These are phyloP conservation scores for Hemitrygon akajei DNA, from an alignment of 2,797 vertebrate genomes.

Conservation along the genomic window DNA sequence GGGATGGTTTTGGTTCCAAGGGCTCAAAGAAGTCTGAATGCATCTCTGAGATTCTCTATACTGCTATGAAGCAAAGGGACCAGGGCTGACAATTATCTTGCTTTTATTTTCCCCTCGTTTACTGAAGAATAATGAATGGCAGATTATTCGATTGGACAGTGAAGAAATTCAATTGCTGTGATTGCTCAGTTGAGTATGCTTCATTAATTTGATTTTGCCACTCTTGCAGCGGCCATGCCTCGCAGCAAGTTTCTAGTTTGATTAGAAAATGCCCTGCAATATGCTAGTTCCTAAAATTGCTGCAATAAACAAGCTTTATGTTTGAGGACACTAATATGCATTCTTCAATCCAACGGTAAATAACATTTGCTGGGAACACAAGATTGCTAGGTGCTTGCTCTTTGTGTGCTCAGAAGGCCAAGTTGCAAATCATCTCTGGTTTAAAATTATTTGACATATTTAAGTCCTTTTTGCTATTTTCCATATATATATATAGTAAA, in stretches of 20 bases:
- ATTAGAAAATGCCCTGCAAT: neutral
- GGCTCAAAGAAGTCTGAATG: neutral
- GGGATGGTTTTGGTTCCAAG: neutral
- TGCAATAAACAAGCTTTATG: neutral
- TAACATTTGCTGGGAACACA: neutral
- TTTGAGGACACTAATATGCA: neutral
- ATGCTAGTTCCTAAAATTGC: neutral
- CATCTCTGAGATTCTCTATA: neutral
- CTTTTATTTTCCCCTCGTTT: neutral
- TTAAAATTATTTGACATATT: neutral
- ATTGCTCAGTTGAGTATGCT: neutral
- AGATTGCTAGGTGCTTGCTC: neutral
- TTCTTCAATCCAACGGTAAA: neutral
- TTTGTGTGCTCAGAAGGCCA: neutral
- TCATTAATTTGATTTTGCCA: neutral
- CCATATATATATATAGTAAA: neutral
- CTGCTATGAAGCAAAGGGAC: neutral
- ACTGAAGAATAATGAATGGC: neutral
- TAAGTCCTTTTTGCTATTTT: neutral
- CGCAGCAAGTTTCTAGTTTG: neutral
- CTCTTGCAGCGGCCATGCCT: neutral
- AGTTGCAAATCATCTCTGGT: neutral
- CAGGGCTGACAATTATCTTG: neutral
- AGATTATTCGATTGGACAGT: neutral
- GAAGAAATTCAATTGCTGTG: neutral